These are phyloP conservation scores for Gallinago paraguaiae DNA, from an alignment of 2,113 vertebrate genomes.

Conservation along the genomic window DNA sequence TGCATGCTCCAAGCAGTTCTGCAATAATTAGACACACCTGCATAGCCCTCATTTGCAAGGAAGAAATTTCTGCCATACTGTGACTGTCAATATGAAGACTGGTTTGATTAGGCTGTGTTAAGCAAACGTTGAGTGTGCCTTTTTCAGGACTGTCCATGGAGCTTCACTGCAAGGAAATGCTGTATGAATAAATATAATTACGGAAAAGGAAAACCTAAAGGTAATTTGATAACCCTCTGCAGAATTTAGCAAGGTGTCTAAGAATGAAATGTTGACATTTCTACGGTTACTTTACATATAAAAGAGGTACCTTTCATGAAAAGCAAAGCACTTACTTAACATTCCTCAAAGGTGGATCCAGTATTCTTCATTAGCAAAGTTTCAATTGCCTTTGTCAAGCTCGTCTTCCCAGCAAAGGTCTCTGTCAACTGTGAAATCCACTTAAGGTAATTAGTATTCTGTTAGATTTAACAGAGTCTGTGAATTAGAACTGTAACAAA, in stretches of 20 bases:
- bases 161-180: background rate
- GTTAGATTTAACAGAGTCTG: slow-evolving; percentile 51
- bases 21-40: background rate
- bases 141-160: background rate
- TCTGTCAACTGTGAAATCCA: slow-evolving; percentile 70
- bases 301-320: slow-evolving; percentile 38
- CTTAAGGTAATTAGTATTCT: slow-evolving; percentile 73
- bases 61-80: background rate
- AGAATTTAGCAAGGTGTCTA: slow-evolving; percentile 15
- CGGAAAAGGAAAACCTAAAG: background rate
- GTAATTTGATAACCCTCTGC: slow-evolving; percentile 54
- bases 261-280: slow-evolving; percentile 57
- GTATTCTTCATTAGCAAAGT: slow-evolving; percentile 68
- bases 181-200: slow-evolving; percentile 52
- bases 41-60: background rate
- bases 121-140: background rate
- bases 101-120: slow-evolving; percentile 44
- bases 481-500: slow-evolving; percentile 62
- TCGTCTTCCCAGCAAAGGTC: slow-evolving; percentile 69
- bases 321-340: slow-evolving; percentile 51
- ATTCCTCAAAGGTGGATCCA: slow-evolving; percentile 55
- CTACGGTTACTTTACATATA: slow-evolving; percentile 41
- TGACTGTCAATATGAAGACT: background rate
- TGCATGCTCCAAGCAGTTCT: background rate
- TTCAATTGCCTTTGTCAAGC: slow-evolving; percentile 69